Evolutionary conservation across 2,797 vertebrate species (phyloP).

Genomic region (Sardinella longiceps): DNA sequence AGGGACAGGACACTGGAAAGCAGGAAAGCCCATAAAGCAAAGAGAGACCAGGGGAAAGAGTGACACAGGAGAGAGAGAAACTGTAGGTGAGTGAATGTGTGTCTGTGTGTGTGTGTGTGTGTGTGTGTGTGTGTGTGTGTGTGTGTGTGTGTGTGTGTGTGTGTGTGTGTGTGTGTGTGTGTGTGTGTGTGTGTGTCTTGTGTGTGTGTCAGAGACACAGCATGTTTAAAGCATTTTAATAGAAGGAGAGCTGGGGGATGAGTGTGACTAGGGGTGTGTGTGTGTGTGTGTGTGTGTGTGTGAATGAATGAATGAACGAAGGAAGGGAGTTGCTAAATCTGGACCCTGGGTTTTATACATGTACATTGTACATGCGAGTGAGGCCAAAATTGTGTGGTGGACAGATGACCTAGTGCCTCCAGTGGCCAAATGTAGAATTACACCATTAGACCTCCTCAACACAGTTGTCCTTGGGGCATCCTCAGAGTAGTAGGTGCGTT

Average conservation of each 20-base stretch:
- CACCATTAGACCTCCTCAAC: background rate
- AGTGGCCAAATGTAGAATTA: slow-evolving; percentile 2
- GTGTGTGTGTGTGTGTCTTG: slow-evolving; percentile 39
- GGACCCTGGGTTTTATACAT: too few relatives aligned
- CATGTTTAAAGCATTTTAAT: too few relatives aligned
- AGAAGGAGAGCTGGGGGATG: background rate
- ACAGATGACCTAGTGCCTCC: background rate
- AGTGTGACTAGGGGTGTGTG: background rate
- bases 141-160: too few relatives aligned
- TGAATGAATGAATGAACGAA: background rate
- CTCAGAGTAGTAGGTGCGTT: background rate
- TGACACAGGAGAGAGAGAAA: slow-evolving; percentile 41
- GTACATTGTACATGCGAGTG: too few relatives aligned
- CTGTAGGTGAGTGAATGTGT: background rate
- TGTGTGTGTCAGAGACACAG: slow-evolving; percentile 2
- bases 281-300: too few relatives aligned
- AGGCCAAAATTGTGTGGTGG: background rate
- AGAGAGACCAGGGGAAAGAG: slow-evolving; percentile 35
- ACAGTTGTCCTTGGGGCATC: background rate
- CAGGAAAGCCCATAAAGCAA: background rate
- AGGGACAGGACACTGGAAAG: background rate
- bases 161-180: slow-evolving; percentile 37
- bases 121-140: too few relatives aligned
- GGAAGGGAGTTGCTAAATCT: too few relatives aligned
- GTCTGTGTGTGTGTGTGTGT: too few relatives aligned